phyloP scores from a whole-genome alignment of 2,113 vertebrate species.

The Lutjanus erythropterus region DNA sequence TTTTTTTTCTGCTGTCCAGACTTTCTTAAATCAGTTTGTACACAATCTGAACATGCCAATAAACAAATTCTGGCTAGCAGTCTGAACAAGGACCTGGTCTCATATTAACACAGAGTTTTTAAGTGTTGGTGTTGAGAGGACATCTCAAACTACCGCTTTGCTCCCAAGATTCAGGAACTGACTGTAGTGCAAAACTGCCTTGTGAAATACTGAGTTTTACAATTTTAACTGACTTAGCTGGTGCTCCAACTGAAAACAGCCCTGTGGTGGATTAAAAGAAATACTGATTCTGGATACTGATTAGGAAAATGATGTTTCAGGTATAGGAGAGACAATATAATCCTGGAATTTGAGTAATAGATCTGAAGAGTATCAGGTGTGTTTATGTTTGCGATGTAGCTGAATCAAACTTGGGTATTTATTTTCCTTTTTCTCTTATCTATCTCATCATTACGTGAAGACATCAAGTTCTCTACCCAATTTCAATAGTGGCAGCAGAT shows the following conservation, averaged over 20 bases:
- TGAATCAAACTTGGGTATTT: background rate
- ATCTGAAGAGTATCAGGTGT: background rate
- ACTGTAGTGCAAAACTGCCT: background rate
- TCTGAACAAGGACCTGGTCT: too few relatives aligned
- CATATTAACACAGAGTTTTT: background rate
- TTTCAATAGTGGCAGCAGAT: too few relatives aligned
- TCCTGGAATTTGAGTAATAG: background rate
- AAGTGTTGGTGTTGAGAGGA: background rate
- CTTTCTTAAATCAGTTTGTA: too few relatives aligned
- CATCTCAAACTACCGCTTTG: background rate
- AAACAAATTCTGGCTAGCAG: too few relatives aligned
- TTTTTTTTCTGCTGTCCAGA: too few relatives aligned
- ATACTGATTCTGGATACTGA: too few relatives aligned
- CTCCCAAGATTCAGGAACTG: background rate
- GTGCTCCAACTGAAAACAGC: background rate
- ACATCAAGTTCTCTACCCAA: background rate
- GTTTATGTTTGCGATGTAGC: background rate
- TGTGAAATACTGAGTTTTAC: constrained; percentile 19
- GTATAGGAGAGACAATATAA: background rate
- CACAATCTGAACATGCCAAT: too few relatives aligned
- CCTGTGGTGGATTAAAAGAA: too few relatives aligned
- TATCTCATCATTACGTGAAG: background rate
- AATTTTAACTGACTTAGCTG: constrained; percentile 8
- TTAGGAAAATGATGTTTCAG: too few relatives aligned
- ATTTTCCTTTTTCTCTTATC: background rate